A percentile compares a stretch with the other conserved stretches of the same genome.
Evolutionary conservation across 2,113 vertebrate species (phyloP).

Genomic region (Hiodon alosoides): DNA sequence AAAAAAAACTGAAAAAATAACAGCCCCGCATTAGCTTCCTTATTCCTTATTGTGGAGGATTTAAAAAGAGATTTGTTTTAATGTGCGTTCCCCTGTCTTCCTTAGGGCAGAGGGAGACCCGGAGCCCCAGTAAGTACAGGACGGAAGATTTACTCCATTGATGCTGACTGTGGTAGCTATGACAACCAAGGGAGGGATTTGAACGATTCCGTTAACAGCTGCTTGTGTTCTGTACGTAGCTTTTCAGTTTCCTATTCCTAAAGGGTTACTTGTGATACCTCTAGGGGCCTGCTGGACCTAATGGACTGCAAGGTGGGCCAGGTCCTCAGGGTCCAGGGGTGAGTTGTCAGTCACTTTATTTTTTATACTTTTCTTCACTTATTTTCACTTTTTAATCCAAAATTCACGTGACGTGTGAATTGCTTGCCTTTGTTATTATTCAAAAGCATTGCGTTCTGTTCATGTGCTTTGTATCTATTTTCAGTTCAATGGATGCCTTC

Average conservation of each 20-base stretch:
- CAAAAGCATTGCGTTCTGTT: too few relatives aligned
- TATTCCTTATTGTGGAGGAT: neutral
- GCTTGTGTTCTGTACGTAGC: neutral
- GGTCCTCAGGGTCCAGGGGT: slow-evolving; percentile 82
- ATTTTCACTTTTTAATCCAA: neutral
- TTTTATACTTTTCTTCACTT: neutral
- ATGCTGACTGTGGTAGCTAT: neutral
- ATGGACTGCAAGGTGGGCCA: slow-evolving; percentile 76
- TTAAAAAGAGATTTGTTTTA: slow-evolving; percentile 43
- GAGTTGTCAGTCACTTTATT: slow-evolving; percentile 51
- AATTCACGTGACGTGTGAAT: neutral
- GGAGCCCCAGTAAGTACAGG: slow-evolving; percentile 83
- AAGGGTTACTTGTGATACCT: slow-evolving; percentile 28
- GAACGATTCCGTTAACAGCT: too few relatives aligned
- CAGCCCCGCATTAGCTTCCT: neutral
- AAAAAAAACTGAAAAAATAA: neutral
- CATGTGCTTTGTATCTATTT: too few relatives aligned
- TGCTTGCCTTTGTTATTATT: too few relatives aligned
- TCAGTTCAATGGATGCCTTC: too few relatives aligned
- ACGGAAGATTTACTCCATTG: neutral
- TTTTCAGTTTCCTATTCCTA: neutral
- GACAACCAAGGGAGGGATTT: neutral
- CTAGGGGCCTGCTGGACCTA: slow-evolving; percentile 84
- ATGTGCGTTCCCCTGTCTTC: slow-evolving; percentile 52
- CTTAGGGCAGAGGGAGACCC: slow-evolving; percentile 86